Conservation (phyloP, 2,113 vertebrate species). For the Oreochromis spilurus region DNA sequence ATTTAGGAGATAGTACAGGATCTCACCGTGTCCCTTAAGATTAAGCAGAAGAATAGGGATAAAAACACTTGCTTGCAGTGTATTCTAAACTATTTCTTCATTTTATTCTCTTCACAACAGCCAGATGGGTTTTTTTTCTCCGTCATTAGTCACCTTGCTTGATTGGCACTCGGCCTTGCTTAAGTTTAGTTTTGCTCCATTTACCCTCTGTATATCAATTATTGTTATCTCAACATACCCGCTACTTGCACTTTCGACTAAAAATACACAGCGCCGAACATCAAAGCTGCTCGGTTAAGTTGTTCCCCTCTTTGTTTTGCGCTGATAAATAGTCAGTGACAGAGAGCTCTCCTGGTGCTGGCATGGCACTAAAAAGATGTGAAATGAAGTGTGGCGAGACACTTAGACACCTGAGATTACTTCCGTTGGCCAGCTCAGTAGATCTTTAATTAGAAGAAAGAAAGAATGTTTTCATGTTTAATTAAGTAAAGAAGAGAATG, state of each 20-base stretch:
- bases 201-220: neutral
- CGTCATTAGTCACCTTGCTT: neutral
- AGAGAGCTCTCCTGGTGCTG: constrained; percentile 2
- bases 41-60: neutral
- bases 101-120: neutral
- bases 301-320: neutral
- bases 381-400: constrained; percentile 33
- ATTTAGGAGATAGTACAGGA: neutral
- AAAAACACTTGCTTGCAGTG: neutral
- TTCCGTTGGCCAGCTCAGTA: constrained; percentile 13
- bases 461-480: constrained; percentile 41
- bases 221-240: neutral
- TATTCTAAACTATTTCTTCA: neutral
- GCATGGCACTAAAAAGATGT: neutral
- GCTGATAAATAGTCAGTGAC: constrained; percentile 27
- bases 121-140: neutral
- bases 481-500: constrained; percentile 33
- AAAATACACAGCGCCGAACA: neutral
- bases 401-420: constrained; percentile 37
- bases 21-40: neutral
- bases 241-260: neutral
- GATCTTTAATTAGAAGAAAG: constrained; percentile 51
- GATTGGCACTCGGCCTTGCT: neutral
- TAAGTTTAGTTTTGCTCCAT: neutral
- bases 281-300: neutral